Conservation (phyloP, 2,113 vertebrate genomes). For the Euleptes europaea region DNA sequence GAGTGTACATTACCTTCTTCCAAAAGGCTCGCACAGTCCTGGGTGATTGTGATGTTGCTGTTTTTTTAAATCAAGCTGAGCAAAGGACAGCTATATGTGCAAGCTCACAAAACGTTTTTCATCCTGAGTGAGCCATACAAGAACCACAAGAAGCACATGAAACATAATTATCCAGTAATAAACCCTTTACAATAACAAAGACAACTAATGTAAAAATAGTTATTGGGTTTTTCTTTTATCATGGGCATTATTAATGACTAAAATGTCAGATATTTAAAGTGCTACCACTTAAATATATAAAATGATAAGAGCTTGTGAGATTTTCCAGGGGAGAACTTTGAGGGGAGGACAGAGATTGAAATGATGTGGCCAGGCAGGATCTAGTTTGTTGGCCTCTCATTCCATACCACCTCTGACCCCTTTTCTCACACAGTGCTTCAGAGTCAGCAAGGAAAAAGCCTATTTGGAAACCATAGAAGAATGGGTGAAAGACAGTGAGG, state of each 20-base stretch:
- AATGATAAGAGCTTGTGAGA: not conserved
- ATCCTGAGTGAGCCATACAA: not conserved
- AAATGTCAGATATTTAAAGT: not conserved
- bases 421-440: too few species aligned
- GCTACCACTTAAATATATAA: not conserved
- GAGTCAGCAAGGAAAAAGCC: too few species aligned
- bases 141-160: not conserved
- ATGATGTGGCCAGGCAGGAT: too few species aligned
- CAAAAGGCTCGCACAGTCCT: not conserved
- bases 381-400: too few species aligned
- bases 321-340: not conserved
- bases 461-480: too few species aligned
- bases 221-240: not conserved
- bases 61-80: slow-evolving; percentile 19
- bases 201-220: too few species aligned
- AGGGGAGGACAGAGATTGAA: not conserved
- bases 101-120: not conserved
- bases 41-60: not conserved
- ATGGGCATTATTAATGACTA: not conserved
- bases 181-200: not conserved
- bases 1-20: not conserved
- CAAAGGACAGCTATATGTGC: not conserved
- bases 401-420: too few species aligned
- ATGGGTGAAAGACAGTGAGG: too few species aligned
- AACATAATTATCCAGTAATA: not conserved